These are phyloP conservation scores for Columba livia DNA, from an alignment of 2,113 vertebrate species.

Conservation along the genomic window DNA sequence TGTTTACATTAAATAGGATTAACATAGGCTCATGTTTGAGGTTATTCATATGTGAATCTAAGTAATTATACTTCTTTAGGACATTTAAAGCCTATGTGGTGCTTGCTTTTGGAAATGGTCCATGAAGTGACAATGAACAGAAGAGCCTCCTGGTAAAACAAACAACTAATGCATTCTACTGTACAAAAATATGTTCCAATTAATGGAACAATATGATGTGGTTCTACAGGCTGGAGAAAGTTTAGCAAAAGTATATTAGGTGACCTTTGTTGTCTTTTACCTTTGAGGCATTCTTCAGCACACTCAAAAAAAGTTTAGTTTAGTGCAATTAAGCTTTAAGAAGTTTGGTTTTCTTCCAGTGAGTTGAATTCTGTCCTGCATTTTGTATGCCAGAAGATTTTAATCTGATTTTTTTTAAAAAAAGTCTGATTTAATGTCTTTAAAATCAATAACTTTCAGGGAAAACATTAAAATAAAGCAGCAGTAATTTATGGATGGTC, in stretches of 20 bases:
- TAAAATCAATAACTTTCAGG: background rate
- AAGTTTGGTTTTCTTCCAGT: background rate
- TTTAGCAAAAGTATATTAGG: background rate
- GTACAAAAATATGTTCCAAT: background rate
- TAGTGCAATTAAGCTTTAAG: background rate
- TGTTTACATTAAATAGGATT: background rate
- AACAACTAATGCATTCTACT: background rate
- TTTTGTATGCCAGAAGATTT: background rate
- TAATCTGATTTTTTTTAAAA: background rate
- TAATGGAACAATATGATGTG: background rate
- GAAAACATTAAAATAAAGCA: background rate
- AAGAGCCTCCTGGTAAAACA: background rate
- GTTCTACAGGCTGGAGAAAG: background rate
- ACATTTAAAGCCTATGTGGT: background rate
- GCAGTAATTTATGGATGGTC: background rate
- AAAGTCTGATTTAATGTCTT: background rate
- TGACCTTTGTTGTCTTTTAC: background rate
- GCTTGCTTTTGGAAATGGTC: background rate
- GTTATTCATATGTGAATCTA: background rate
- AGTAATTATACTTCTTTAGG: background rate
- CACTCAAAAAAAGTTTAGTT: background rate
- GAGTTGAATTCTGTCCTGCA: background rate
- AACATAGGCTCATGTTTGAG: background rate
- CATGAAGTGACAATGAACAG: background rate
- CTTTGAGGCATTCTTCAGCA: background rate